Evolutionary conservation across 2,797 vertebrate species (phyloP).

Genomic region (Bradypodion pumilum): DNA sequence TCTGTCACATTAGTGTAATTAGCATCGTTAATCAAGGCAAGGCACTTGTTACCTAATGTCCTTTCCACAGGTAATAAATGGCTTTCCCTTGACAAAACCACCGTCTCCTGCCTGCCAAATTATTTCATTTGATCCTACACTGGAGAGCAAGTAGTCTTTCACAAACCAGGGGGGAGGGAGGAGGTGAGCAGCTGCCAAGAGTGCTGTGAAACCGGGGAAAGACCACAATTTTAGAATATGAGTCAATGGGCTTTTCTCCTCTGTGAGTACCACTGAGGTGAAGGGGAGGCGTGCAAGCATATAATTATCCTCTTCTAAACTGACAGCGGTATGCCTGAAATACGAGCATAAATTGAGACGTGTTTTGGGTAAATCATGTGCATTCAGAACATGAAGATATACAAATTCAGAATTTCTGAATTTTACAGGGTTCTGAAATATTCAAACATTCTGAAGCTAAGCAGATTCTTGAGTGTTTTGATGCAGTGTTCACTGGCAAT

Average conservation of each 20-base stretch:
- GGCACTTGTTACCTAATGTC: conserved; percentile 68
- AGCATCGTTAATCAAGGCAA: conserved; percentile 71
- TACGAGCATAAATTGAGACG: not conserved
- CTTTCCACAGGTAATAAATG: conserved; percentile 67
- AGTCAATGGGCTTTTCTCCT: not conserved
- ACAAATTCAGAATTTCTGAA: too few relatives aligned
- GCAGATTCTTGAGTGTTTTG: too few relatives aligned
- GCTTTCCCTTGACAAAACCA: conserved; percentile 57
- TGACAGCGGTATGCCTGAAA: not conserved
- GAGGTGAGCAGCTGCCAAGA: not conserved
- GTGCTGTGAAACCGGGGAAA: not conserved
- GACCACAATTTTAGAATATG: not conserved
- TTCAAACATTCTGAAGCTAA: too few relatives aligned
- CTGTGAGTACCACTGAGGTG: not conserved
- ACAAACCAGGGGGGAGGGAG: not conserved
- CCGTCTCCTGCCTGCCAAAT: not conserved
- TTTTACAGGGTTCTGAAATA: too few relatives aligned
- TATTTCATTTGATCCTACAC: conserved; percentile 41
- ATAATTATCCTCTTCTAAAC: too few relatives aligned
- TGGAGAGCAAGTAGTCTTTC: not conserved
- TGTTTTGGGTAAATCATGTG: not conserved
- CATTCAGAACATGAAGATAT: not conserved
- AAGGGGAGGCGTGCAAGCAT: too few relatives aligned
- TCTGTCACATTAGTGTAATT: conserved; percentile 74
- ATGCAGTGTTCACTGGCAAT: too few relatives aligned